A percentile compares a stretch with the other conserved stretches of the same genome.
phyloP scores from a whole-genome alignment of 2,113 vertebrate species.

The Ammospiza nelsoni region DNA sequence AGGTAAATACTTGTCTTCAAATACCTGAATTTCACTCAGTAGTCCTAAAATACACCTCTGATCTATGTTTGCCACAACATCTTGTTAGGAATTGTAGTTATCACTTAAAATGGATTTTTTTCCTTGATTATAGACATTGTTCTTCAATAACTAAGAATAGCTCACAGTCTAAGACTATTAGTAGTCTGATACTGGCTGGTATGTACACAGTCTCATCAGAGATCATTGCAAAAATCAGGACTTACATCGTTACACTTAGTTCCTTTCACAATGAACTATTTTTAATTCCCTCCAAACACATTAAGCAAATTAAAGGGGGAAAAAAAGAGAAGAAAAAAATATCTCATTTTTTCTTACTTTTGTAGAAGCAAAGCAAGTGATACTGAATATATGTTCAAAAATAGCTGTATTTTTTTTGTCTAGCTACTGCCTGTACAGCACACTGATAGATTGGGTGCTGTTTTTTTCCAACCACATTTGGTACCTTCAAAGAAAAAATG shows the following conservation, averaged over 20 bases:
- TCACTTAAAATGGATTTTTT: not conserved
- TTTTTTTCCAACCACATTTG: not conserved
- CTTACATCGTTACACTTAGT: not conserved
- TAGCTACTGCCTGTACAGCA: not conserved
- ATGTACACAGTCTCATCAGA: not conserved
- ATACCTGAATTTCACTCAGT: not conserved
- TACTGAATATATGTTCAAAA: not conserved
- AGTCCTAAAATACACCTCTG: not conserved
- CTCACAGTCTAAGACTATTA: not conserved
- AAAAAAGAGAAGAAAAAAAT: too few species aligned
- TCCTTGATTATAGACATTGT: not conserved
- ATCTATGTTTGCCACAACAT: not conserved
- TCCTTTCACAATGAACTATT: not conserved
- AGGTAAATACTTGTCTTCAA: not conserved
- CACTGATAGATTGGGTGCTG: not conserved
- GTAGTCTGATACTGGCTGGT: not conserved
- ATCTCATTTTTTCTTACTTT: fast-evolving
- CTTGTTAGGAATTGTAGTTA: not conserved
- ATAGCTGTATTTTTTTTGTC: not conserved
- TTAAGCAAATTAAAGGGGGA: not conserved
- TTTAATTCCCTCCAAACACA: not conserved
- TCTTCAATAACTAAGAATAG: not conserved
- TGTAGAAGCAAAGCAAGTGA: not conserved
- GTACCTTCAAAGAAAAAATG: not conserved
- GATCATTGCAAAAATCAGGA: not conserved